A percentile compares a stretch with the other conserved stretches of the same genome.
Evolutionary conservation across 2,888 invertebrate genomes (phyloP).

Genomic region (Chirona hameri): DNA sequence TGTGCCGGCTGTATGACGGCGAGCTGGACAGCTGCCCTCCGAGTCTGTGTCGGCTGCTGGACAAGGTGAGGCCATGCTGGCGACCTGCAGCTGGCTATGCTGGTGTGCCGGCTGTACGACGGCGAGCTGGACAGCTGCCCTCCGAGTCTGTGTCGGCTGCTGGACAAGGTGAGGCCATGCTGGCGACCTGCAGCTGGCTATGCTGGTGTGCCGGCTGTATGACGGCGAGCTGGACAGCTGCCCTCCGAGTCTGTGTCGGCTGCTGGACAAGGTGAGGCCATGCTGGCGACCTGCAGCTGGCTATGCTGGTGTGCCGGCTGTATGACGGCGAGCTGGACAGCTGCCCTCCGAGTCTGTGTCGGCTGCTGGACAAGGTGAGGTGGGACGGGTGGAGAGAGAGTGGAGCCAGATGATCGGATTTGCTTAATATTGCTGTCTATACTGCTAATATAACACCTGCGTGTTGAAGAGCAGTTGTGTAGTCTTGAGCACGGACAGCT

Average conservation of each 20-base stretch:
- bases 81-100: slow-evolving; percentile 92
- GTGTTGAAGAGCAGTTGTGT: too few species aligned
- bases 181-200: slow-evolving; percentile 92
- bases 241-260: slow-evolving; percentile 65
- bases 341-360: slow-evolving; percentile 65
- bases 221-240: slow-evolving; percentile 63
- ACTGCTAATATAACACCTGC: too few species aligned
- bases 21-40: slow-evolving; percentile 64
- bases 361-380: slow-evolving; percentile 65
- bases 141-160: slow-evolving; percentile 65
- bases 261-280: slow-evolving; percentile 79
- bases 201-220: slow-evolving; percentile 87
- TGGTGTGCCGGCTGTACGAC: slow-evolving; percentile 83
- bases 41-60: slow-evolving; percentile 68
- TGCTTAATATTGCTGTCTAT: too few species aligned
- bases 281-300: slow-evolving; percentile 91
- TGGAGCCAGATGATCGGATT: too few species aligned
- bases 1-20: slow-evolving; percentile 78
- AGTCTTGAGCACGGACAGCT: too few species aligned
- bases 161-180: slow-evolving; percentile 80
- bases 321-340: slow-evolving; percentile 68
- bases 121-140: slow-evolving; percentile 64
- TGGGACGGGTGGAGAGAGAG: too few species aligned
- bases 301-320: slow-evolving; percentile 86
- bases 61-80: slow-evolving; percentile 83